phyloP scores from a whole-genome alignment of 2,888 invertebrate genomes.

The Gryllus longicercus region DNA sequence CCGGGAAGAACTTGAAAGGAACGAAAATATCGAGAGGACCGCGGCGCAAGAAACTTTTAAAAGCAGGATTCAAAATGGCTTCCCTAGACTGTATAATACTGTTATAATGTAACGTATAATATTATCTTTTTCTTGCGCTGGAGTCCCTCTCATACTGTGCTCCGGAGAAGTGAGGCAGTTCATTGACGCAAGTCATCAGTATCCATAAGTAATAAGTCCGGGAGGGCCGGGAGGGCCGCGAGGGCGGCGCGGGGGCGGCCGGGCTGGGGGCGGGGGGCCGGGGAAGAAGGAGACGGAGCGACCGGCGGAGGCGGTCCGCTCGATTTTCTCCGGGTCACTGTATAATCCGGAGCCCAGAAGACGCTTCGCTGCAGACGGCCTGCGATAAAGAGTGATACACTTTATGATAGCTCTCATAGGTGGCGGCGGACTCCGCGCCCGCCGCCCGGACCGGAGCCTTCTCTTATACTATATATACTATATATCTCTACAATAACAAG shows the following conservation, averaged over 20 bases:
- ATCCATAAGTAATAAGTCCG: slow-evolving; percentile 40
- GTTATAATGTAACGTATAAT: slow-evolving; percentile 38
- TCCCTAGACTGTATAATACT: slow-evolving; percentile 35
- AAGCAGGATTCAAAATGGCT: slow-evolving; percentile 32
- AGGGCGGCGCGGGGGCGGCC: slow-evolving; percentile 36
- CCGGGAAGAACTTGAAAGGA: slow-evolving; percentile 1
- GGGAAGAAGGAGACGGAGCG: slow-evolving; percentile 41
- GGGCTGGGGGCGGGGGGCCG: slow-evolving; percentile 34
- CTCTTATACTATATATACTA: neutral
- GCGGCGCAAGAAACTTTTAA: slow-evolving; percentile 3
- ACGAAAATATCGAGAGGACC: slow-evolving; percentile 17
- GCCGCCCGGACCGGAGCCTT: neutral
- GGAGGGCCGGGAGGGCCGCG: slow-evolving; percentile 38
- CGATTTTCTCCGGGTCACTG: slow-evolving; percentile 10
- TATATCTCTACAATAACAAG: slow-evolving; percentile 17
- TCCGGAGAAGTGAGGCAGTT: slow-evolving; percentile 30
- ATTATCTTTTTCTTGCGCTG: slow-evolving; percentile 33
- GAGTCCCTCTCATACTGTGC: neutral
- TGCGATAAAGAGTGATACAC: slow-evolving; percentile 17
- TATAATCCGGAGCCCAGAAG: slow-evolving; percentile 8
- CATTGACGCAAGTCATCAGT: slow-evolving; percentile 39
- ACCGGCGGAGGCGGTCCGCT: neutral
- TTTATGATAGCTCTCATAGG: slow-evolving; percentile 17
- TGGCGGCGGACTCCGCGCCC: neutral
- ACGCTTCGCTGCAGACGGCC: slow-evolving; percentile 9